phyloP scores from a whole-genome alignment of 1,140 invertebrate genomes.

The Anadara kagoshimensis region DNA sequence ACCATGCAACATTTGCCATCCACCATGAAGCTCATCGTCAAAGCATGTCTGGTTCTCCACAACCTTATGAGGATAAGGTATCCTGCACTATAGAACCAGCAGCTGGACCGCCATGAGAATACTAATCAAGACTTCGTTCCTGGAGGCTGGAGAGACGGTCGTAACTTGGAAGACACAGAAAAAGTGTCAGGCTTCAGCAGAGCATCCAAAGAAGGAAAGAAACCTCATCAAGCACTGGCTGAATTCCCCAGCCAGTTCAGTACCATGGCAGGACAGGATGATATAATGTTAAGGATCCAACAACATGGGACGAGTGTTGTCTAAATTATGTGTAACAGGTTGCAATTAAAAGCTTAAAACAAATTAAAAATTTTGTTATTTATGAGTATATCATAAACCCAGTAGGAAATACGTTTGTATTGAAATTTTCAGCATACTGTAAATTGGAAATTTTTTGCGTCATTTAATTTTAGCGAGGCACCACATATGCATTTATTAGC shows the following conservation, averaged over 20 bases:
- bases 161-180: slow-evolving; percentile 26
- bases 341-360: too few species aligned
- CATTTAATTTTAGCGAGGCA: too few species aligned
- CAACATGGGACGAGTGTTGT: too few species aligned
- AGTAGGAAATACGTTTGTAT: too few species aligned
- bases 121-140: slow-evolving; percentile 25
- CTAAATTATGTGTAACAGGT: too few species aligned
- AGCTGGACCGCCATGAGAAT: slow-evolving; percentile 29
- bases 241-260: slow-evolving; percentile 37
- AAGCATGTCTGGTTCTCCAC: slow-evolving; percentile 41
- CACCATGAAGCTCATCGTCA: slow-evolving; percentile 29
- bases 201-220: slow-evolving; percentile 32
- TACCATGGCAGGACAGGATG: slow-evolving; percentile 36
- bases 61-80: slow-evolving; percentile 44
- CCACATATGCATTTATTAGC: too few species aligned
- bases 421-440: too few species aligned
- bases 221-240: slow-evolving; percentile 39
- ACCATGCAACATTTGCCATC: slow-evolving; percentile 42
- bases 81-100: slow-evolving; percentile 39
- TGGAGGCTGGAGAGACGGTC: slow-evolving; percentile 37
- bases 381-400: too few species aligned
- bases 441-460: too few species aligned
- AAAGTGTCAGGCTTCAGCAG: slow-evolving; percentile 32
- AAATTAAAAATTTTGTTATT: too few species aligned
- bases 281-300: background rate